Base-by-base conservation (phyloP, 1,140 invertebrate genomes). In the Neotoxoptera formosana region DNA sequence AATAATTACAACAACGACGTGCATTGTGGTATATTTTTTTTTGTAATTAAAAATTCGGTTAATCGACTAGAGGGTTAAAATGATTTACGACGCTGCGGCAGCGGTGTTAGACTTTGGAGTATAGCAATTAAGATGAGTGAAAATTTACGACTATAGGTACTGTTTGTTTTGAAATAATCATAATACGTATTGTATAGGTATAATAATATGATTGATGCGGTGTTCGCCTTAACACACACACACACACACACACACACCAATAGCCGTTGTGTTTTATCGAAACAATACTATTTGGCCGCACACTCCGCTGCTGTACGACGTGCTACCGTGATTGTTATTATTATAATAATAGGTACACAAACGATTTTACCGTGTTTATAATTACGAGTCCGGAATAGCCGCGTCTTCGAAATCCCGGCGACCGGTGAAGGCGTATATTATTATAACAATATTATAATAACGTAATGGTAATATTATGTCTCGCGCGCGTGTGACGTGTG, bases 131-230 rank as follows among this genome's bases (percentile, higher is more conserved):
- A 76, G 60, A 76, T 2, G 60, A 76, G 60, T 76, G 60, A n/a
- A 34, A 76, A 76, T 76, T n/a, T 76, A 76, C 60, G 60, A 76
- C 30, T 76, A 14, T 67, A n/a, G 60, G 60, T 76, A n/a, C 30
- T 76, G 60, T 76, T 76, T 76, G 60, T 76, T 76, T 76, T 76
- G 60, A 76, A 76, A 76, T 76, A n/a, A 76, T 76, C 60, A 76
- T n/a, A n/a, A 76, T 76, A 76, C 60, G 60, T n/a, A 76, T 76
- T n/a, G 60, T 76, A 76, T 76, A 0, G 60, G 14, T n/a, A 53
- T 23, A 53, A 17, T 76, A 76, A 76, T 34, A 76, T 76, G 60
- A 76, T 76, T 76, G 60, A 76, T 41, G 41, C 41, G 41, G 4
- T 41, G 41, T 41, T 76, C 30, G 60, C 60, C n/a, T 14, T 76